Percentiles rank a stretch among this genome's conserved stretches.
Conservation (phyloP, 2,797 vertebrate genomes). For the Coilia nasus region DNA sequence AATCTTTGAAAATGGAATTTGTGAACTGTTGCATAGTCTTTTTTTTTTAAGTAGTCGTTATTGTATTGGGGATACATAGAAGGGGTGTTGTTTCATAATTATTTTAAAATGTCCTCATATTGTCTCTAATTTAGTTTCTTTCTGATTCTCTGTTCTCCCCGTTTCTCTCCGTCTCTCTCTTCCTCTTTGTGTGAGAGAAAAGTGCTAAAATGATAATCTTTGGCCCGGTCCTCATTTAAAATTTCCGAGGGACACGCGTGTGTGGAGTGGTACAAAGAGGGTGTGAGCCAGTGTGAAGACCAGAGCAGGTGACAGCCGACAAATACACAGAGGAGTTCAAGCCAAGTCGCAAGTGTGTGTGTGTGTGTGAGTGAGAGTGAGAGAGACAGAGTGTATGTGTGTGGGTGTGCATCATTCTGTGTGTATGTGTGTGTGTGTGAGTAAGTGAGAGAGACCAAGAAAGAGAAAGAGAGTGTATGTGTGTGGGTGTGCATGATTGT, state of each 20-base stretch:
- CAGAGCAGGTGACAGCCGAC: conserved; percentile 51
- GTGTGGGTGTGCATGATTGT: too few relatives aligned
- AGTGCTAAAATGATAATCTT: conserved; percentile 9
- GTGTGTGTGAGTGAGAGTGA: conserved; percentile 28
- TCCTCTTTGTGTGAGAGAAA: background rate
- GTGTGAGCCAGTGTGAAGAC: conserved; percentile 21
- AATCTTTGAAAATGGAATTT: too few relatives aligned
- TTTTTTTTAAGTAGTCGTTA: too few relatives aligned
- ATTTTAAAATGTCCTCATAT: background rate
- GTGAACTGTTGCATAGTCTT: too few relatives aligned
- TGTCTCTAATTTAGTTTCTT: background rate
- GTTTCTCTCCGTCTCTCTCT: background rate
- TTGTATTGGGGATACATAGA: too few relatives aligned
- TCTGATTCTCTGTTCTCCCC: background rate
- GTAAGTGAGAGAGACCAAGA: too few relatives aligned
- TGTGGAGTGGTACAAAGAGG: conserved; percentile 29
- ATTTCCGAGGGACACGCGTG: conserved; percentile 38
- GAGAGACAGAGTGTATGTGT: background rate
- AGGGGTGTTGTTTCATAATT: background rate
- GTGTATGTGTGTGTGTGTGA: background rate
- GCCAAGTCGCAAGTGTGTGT: conserved; percentile 27
- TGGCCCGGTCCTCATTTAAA: conserved; percentile 23
- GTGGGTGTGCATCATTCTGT: background rate
- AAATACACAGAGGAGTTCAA: conserved; percentile 48
- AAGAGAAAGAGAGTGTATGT: too few relatives aligned